phyloP scores from a whole-genome alignment of 2,888 invertebrate genomes.

The Lasioglossum pauxillum region DNA sequence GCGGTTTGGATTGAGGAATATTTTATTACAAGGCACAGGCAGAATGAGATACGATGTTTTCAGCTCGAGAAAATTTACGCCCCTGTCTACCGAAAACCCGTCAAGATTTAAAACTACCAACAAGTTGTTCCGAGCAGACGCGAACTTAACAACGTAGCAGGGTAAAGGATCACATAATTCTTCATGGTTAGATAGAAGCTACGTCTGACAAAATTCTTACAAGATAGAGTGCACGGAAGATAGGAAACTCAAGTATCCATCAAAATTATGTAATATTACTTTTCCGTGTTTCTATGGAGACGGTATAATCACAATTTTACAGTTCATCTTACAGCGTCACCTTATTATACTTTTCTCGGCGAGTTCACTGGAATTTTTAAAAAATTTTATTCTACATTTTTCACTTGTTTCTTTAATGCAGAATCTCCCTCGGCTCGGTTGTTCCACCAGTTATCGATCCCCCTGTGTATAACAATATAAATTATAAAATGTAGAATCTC shows the following conservation, averaged over 20 bases:
- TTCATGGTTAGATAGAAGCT: slow-evolving; percentile 8
- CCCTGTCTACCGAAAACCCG: slow-evolving; percentile 4
- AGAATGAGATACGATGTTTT: slow-evolving; percentile 37
- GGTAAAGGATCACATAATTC: slow-evolving; percentile 33
- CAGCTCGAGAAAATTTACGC: slow-evolving; percentile 20
- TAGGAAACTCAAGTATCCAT: neutral
- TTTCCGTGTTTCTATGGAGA: neutral
- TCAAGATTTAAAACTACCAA: slow-evolving; percentile 33
- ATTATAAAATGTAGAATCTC: neutral
- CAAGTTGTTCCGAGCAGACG: slow-evolving; percentile 14
- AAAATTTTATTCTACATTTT: too few relatives aligned
- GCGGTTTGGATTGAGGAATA: slow-evolving; percentile 5
- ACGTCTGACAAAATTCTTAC: neutral
- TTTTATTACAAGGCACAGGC: slow-evolving; percentile 14
- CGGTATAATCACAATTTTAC: neutral
- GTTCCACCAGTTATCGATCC: too few relatives aligned
- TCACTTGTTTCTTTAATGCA: too few relatives aligned
- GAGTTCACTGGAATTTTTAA: too few relatives aligned
- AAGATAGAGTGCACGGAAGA: neutral
- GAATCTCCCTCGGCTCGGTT: too few relatives aligned
- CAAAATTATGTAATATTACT: neutral
- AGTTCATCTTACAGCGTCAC: too few relatives aligned
- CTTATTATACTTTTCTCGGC: too few relatives aligned
- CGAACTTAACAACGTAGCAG: slow-evolving; percentile 38
- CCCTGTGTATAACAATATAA: too few relatives aligned